Percentiles rank a stretch among this genome's conserved stretches.
Evolutionary conservation across 2,888 invertebrate genomes (phyloP).

Genomic region (Tromatobia lineatoria): DNA sequence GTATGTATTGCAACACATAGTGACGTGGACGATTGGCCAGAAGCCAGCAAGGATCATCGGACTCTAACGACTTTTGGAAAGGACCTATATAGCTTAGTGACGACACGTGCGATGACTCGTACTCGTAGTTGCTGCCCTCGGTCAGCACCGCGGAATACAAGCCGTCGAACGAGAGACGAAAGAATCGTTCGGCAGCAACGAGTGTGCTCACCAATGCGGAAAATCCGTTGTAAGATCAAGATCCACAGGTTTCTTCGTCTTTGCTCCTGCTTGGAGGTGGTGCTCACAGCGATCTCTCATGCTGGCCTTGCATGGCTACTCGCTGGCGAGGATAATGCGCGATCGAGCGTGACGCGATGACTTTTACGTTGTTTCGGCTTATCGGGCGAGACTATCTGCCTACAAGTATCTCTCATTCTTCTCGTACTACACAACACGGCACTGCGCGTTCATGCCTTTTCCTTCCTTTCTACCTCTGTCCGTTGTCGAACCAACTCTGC

Average conservation of each 20-base stretch:
- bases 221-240: constrained; percentile 66
- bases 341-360: constrained; percentile 67
- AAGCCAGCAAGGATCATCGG: constrained; percentile 34
- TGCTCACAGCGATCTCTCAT: constrained; percentile 9
- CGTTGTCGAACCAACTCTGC: neutral
- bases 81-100: neutral
- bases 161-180: constrained; percentile 9
- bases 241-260: constrained; percentile 50
- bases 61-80: constrained; percentile 40
- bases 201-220: constrained; percentile 65
- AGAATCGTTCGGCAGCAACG: constrained; percentile 49
- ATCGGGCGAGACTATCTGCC: constrained; percentile 61
- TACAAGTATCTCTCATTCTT: constrained; percentile 53
- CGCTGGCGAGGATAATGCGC: constrained; percentile 59
- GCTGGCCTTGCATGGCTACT: constrained; percentile 55
- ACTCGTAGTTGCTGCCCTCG: neutral
- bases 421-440: constrained; percentile 11
- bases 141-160: neutral
- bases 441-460: neutral
- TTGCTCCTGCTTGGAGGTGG: constrained; percentile 47
- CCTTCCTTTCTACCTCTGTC: neutral
- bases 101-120: constrained; percentile 4
- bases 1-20: constrained; percentile 12
- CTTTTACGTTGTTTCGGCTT: constrained; percentile 67
- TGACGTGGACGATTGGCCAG: constrained; percentile 19